A percentile compares a stretch with the other conserved stretches of the same genome.
Conservation (phyloP, 2,888 invertebrate species). For the Drosophila maculinotata region DNA sequence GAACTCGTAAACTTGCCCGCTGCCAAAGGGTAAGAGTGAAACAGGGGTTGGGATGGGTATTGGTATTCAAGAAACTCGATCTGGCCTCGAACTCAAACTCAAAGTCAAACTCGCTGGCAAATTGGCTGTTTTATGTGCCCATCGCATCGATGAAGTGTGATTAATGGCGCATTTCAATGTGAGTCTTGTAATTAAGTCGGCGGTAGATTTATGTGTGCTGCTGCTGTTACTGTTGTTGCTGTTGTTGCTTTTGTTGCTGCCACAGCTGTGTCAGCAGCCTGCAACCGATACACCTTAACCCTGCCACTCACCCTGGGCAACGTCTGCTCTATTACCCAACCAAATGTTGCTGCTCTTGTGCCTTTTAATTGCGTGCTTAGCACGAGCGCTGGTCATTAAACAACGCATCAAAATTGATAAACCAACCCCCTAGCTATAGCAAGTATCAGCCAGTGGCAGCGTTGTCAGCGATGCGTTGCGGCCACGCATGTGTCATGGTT, state of each 20-base stretch:
- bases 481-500: conserved; percentile 53
- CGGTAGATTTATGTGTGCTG: conserved; percentile 58
- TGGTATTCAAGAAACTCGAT: conserved; percentile 5
- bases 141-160: conserved; percentile 75
- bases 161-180: conserved; percentile 72
- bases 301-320: neutral
- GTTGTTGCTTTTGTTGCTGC: conserved; percentile 16
- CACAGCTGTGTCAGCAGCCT: conserved; percentile 43
- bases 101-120: conserved; percentile 23
- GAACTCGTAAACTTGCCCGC: conserved; percentile 55
- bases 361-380: conserved; percentile 71
- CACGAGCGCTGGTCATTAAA: conserved; percentile 66
- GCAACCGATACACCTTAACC: conserved; percentile 6
- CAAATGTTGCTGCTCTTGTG: conserved; percentile 58
- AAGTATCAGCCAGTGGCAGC: neutral
- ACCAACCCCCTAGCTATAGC: conserved; percentile 24
- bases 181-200: conserved; percentile 69
- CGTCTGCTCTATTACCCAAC: conserved; percentile 47
- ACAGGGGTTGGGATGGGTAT: no score
- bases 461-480: conserved; percentile 46
- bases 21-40: conserved; percentile 27
- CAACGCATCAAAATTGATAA: conserved; percentile 73
- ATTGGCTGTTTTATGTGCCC: conserved; percentile 67
- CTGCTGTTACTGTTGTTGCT: conserved; percentile 11
- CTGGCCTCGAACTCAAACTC: neutral